phyloP scores from a whole-genome alignment of 2,797 vertebrate species.

The Spondyliosoma cantharus region DNA sequence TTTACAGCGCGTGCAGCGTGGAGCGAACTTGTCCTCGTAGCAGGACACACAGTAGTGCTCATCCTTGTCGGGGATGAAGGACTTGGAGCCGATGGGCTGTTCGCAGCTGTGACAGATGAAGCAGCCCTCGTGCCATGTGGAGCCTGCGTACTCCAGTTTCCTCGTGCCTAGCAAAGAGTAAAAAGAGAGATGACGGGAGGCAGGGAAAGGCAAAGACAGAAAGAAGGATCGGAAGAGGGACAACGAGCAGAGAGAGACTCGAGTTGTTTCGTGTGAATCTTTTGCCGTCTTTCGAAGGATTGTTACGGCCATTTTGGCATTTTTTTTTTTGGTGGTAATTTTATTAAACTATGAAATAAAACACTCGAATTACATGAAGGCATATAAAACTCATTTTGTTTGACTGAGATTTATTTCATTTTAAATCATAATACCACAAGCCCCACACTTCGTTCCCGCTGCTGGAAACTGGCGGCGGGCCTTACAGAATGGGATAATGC shows the following conservation, averaged over 20 bases:
- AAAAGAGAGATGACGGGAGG: constrained; percentile 9
- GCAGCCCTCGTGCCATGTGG: constrained; percentile 97
- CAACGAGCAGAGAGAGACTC: not conserved
- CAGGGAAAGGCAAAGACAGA: constrained; percentile 5
- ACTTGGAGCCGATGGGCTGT: constrained; percentile 96
- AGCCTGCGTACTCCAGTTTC: constrained; percentile 96
- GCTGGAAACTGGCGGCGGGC: constrained; percentile 58
- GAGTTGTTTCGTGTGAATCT: constrained; percentile 11
- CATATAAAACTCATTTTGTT: constrained; percentile 54
- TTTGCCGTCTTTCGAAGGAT: constrained; percentile 23
- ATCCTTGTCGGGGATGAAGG: constrained; percentile 97
- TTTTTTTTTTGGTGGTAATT: constrained; percentile 30
- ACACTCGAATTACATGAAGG: constrained; percentile 38
- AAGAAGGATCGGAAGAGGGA: constrained; percentile 31
- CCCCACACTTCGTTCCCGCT: constrained; percentile 49
- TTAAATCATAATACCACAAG: constrained; percentile 63
- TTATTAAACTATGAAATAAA: constrained; percentile 55
- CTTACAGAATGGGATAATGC: constrained; percentile 43
- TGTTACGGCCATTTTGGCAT: constrained; percentile 23
- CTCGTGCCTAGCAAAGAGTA: constrained; percentile 87
- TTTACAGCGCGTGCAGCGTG: constrained; percentile 97
- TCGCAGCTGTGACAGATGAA: constrained; percentile 97
- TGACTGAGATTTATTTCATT: constrained; percentile 53
- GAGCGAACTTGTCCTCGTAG: constrained; percentile 99
- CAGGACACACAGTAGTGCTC: constrained; percentile 98